Evolutionary conservation across 2,113 vertebrate species (phyloP).

Genomic region (Podiceps cristatus): DNA sequence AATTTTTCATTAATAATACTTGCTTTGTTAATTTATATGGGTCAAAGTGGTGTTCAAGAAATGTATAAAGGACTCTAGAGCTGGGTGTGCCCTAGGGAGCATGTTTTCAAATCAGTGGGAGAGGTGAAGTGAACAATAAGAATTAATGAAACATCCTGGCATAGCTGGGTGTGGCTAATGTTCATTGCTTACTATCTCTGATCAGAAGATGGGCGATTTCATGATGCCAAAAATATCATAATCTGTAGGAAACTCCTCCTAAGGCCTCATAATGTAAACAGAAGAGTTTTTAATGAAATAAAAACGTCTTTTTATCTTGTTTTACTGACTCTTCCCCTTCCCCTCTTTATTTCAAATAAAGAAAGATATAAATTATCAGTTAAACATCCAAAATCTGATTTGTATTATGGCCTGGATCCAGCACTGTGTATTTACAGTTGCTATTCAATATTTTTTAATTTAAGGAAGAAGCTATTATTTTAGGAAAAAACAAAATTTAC

Average conservation of each 20-base stretch:
- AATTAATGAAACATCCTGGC: constrained; percentile 52
- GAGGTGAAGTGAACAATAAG: constrained; percentile 53
- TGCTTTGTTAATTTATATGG: background rate
- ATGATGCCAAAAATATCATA: constrained; percentile 41
- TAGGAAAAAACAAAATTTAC: background rate
- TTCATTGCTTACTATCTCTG: constrained; percentile 27
- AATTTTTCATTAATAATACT: background rate
- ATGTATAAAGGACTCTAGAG: background rate
- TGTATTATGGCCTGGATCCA: constrained; percentile 4
- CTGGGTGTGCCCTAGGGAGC: constrained; percentile 54
- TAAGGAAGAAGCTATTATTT: background rate
- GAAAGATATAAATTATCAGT: background rate
- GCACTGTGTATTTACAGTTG: background rate
- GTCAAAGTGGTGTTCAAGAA: background rate
- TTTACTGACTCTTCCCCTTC: constrained; percentile 43
- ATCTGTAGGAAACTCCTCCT: constrained; percentile 68
- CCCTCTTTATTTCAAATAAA: constrained; percentile 26
- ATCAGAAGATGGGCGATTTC: constrained; percentile 13
- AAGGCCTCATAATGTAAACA: constrained; percentile 11
- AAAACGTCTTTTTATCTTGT: constrained; percentile 5
- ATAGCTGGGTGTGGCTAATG: constrained; percentile 35
- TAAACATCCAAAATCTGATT: constrained; percentile 39
- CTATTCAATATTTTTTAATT: background rate
- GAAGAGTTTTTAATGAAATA: constrained; percentile 29
- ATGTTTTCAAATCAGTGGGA: constrained; percentile 1